Evolutionary conservation across 2,888 invertebrate genomes (phyloP), one percentile per base, ranked within the genome.

Genomic region (Catonia carolina): DNA sequence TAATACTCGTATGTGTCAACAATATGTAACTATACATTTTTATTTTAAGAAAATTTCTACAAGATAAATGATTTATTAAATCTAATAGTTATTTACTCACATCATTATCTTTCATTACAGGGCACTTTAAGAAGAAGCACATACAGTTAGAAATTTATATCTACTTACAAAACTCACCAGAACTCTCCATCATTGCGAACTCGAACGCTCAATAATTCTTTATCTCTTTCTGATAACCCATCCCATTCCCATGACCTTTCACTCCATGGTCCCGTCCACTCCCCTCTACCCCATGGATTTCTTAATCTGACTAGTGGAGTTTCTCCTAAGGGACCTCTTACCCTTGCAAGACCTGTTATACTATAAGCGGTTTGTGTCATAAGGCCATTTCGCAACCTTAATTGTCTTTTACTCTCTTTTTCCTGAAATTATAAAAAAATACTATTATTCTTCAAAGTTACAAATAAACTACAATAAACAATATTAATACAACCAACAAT

Each of bases 221-320:
- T 81, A 69, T 83, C 82, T 60, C 81, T 72, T 48, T 78, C 75
- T 15, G 80, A 77, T 48, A 85, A 73, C 15, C 81, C 79, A 68
- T 82, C 81, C 85, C 85, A 84, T 72, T 83, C 83, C 75, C 80
- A 78, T 51, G 80, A 79, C 59, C 82, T 72, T 67, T 84, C 83
- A 60, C 83, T 79, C 86, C 86, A 85, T 1, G 84, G 78, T 22
- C 86, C 85, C 37, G 79, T 79, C 85, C 84, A 84, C 67, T 83
- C 82, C 1, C 81, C 82, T 60, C 78, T 72, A 2, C 82, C 84
- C 78, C 81, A 81, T 1, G 84, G 82, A 67, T 83, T 85, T 55
- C 84, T 73, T 63, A 86, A 71, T 56, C 85, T 72, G 58, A 82
- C 81, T 59, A 82, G 70, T 45, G 79, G 78, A 22, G 78, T 79